A percentile compares a stretch with the other conserved stretches of the same genome.
Conservation (phyloP, 2,797 vertebrate species). For the Pangasius krempfi region DNA sequence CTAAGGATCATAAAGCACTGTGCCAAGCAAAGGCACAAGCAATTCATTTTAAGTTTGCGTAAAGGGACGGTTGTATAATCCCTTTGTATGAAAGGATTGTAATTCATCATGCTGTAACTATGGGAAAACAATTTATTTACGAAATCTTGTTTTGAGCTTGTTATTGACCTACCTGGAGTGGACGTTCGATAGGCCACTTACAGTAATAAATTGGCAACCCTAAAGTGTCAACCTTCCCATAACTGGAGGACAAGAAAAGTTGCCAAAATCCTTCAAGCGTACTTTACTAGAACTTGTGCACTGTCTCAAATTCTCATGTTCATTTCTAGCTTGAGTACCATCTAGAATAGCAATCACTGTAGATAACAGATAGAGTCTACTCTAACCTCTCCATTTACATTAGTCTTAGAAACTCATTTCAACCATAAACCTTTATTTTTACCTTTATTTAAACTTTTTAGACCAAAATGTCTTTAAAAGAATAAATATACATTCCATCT, state of each 20-base stretch:
- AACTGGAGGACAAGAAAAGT: background rate
- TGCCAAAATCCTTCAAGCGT: background rate
- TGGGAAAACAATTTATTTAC: background rate
- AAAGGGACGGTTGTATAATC: background rate
- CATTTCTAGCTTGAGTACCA: background rate
- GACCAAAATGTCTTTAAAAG: background rate
- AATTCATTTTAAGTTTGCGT: background rate
- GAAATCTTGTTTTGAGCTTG: slow-evolving; percentile 5
- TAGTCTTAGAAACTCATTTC: background rate
- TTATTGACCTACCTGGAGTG: background rate
- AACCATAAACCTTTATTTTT: background rate
- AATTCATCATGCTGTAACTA: background rate
- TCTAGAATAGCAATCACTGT: background rate
- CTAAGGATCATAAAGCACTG: slow-evolving; percentile 15
- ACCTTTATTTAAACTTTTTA: background rate
- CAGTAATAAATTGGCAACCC: background rate
- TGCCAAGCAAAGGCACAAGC: background rate
- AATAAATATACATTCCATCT: background rate
- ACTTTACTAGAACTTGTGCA: background rate
- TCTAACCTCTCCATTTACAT: background rate
- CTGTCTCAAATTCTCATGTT: background rate
- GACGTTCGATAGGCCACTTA: background rate
- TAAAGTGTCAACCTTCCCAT: background rate
- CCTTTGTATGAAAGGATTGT: background rate
- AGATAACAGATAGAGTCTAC: background rate